These are phyloP conservation scores for Percopsis transmontana DNA, from an alignment of 2,113 vertebrate genomes.

Conservation along the genomic window DNA sequence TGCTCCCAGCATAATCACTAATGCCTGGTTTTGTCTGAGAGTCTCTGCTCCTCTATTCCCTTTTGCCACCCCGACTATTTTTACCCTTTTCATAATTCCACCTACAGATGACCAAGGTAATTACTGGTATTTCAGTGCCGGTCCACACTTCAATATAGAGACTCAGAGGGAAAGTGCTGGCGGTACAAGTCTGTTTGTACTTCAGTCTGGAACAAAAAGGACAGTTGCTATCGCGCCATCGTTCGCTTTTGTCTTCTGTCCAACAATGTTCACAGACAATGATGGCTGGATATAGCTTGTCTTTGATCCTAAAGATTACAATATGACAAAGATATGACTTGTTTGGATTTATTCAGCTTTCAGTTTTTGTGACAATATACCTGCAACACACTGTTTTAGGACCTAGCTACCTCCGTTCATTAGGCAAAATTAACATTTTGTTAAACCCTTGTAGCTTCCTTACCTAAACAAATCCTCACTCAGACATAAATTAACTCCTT, in stretches of 20 bases:
- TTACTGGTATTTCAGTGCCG: constrained; percentile 65
- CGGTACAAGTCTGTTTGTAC: constrained; percentile 35
- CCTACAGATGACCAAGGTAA: constrained; percentile 52
- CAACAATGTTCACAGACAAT: constrained; percentile 21
- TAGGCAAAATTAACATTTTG: no score
- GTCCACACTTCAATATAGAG: constrained; percentile 44
- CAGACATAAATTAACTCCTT: no score
- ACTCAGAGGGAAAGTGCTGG: constrained; percentile 15
- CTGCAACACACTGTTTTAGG: no score
- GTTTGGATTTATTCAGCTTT: no score
- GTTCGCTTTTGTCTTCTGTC: constrained; percentile 39
- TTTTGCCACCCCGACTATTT: constrained; percentile 48
- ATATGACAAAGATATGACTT: no score
- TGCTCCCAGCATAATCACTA: constrained; percentile 23
- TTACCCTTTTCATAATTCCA: constrained; percentile 58
- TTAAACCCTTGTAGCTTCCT: no score
- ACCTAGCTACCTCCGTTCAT: no score
- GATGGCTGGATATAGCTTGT: neutral
- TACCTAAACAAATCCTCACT: no score
- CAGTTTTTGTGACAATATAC: no score
- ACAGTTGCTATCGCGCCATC: constrained; percentile 30
- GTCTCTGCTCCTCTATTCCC: constrained; percentile 23
- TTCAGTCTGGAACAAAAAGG: constrained; percentile 37
- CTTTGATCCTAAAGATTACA: no score
- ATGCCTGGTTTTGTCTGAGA: constrained; percentile 21